Base-by-base conservation (phyloP, 2,888 invertebrate genomes). In the Empis stercorea region DNA sequence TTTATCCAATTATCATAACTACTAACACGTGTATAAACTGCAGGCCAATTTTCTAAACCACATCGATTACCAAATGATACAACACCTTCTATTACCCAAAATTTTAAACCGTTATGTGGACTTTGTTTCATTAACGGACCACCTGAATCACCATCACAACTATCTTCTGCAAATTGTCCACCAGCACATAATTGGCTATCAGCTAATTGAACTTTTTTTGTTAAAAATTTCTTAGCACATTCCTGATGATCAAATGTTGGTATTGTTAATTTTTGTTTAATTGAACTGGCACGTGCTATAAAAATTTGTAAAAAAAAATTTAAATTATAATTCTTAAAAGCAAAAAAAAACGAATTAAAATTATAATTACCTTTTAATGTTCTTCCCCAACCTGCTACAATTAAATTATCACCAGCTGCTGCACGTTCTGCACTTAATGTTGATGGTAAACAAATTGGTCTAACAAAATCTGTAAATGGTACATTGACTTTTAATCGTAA, bases 1-100 rank as follows among this genome's bases (percentile, higher is more conserved):
- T 77, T 59, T 56, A 85, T 80, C 84, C 84, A 85, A 49, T 77
- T 73, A 46, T 79, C 61, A 58, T 78, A 84, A 13, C 73, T 66
- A 0, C 76, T 65, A 2, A 84, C 75, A 37, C 74, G 71, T 0
- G 82, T 84, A 61, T 84, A 85, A 4, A 85, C 78, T 0, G 80
- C 84, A 0, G 85, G 84, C 71, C 76, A 76, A 1, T 74, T 75
- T n/a, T 72, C 68, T 11, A 66, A 58, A 10, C 66, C 67, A 34
- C 67, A 67, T 3, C 61, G 59, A 40, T 71, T 73, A 36, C 76
- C 76, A 56, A 73, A 73, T 0, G 76, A 76, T 0, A 76, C 73
- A 36, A 75, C 58, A 15, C 74, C 74, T 46, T 63, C 64, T 41
- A 62, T 51, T 27, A 51, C 61, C 58, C 63, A 63, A 13, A 30